Conservation (phyloP, 2,113 vertebrate species). For the Rattus rattus region DNA sequence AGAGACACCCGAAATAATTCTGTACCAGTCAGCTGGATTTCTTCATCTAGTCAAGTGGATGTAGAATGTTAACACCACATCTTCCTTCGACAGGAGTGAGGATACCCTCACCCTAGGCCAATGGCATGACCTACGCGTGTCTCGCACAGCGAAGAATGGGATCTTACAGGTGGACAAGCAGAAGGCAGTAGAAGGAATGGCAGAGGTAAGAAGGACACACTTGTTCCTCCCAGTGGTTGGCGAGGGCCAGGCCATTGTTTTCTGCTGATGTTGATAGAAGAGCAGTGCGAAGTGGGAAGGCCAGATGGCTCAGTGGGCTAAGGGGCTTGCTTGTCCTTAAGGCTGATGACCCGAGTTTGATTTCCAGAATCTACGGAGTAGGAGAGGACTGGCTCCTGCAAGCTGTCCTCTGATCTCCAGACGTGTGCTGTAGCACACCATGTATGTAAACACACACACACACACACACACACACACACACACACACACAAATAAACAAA, state of each 20-base stretch:
- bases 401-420: neutral
- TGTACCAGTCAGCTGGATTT: neutral
- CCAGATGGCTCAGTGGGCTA: neutral
- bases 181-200: constrained; percentile 91
- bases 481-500: neutral
- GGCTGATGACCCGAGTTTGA: neutral
- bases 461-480: neutral
- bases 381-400: neutral
- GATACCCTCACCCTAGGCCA: constrained; percentile 89
- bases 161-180: constrained; percentile 96
- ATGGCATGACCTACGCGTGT: constrained; percentile 95
- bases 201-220: constrained; percentile 89
- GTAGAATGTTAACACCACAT: neutral
- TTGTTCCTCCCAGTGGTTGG: neutral
- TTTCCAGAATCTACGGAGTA: neutral
- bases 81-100: constrained; percentile 89
- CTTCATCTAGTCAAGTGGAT: neutral
- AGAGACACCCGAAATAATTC: neutral
- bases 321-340: neutral
- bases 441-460: neutral
- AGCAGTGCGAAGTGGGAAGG: neutral
- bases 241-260: neutral
- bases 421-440: neutral
- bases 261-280: neutral
- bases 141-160: constrained; percentile 95